phyloP scores from a whole-genome alignment of 1,140 invertebrate genomes.

The Pogonomyrmex barbatus region DNA sequence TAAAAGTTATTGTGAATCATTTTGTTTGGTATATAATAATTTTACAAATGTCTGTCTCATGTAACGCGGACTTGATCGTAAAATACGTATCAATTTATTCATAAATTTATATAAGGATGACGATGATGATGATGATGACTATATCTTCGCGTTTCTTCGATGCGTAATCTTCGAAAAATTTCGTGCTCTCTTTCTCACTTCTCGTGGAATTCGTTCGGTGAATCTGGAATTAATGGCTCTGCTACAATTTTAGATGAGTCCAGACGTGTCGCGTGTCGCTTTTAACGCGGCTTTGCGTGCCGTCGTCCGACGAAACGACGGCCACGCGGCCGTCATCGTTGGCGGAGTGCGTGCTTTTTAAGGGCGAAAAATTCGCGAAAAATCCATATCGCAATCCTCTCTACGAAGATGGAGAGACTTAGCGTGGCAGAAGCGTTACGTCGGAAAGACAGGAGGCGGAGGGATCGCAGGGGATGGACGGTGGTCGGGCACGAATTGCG shows the following conservation, averaged over 20 bases:
- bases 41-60: not conserved
- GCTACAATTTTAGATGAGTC: slow-evolving; percentile 51
- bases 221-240: slow-evolving; percentile 25
- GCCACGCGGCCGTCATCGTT: not conserved
- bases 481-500: slow-evolving; percentile 88
- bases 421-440: slow-evolving; percentile 83
- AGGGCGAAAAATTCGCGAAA: not conserved
- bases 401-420: slow-evolving; percentile 80
- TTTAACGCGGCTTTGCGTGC: not conserved
- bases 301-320: not conserved
- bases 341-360: not conserved
- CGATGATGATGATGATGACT: not conserved
- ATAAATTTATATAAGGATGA: not conserved
- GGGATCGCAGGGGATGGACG: slow-evolving; percentile 88
- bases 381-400: slow-evolving; percentile 20
- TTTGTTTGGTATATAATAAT: not conserved
- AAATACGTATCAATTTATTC: not conserved
- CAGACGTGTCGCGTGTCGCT: not conserved
- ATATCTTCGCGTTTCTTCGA: not conserved
- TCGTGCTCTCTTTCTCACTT: not conserved
- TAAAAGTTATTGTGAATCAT: not conserved
- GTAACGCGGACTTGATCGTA: not conserved
- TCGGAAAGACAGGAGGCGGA: slow-evolving; percentile 85
- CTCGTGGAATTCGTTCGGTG: not conserved
- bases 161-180: not conserved